A percentile compares a stretch with the other conserved stretches of the same genome.
phyloP scores from a whole-genome alignment of 2,888 invertebrate genomes.

The Bursaphelenchus okinawaensis region DNA sequence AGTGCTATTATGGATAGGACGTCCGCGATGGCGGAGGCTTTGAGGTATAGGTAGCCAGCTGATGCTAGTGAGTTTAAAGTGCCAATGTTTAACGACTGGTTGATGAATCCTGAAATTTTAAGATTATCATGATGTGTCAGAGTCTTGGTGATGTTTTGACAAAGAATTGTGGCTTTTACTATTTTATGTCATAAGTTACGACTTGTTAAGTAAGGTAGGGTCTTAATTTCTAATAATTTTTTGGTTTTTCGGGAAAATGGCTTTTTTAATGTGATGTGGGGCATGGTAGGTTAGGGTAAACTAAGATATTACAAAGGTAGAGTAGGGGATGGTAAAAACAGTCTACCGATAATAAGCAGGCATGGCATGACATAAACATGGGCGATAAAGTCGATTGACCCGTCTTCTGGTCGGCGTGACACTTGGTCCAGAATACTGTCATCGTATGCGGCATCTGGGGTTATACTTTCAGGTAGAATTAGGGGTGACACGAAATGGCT shows the following conservation, averaged over 20 bases:
- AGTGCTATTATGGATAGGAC: constrained; percentile 70
- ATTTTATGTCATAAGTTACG: neutral
- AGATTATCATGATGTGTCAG: no score
- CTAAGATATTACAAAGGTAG: no score
- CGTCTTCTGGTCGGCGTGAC: neutral
- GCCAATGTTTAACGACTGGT: constrained; percentile 57
- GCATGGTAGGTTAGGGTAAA: no score
- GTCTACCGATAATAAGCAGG: constrained; percentile 40
- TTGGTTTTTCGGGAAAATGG: no score
- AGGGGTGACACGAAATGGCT: neutral
- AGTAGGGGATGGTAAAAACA: neutral
- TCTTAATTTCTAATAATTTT: no score
- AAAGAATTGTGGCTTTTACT: neutral
- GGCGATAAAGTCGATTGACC: constrained; percentile 40
- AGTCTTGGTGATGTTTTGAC: neutral
- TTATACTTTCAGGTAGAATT: neutral
- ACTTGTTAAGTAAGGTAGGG: no score
- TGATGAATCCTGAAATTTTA: constrained; percentile 49
- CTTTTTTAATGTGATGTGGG: no score
- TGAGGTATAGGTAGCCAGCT: constrained; percentile 45
- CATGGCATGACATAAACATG: constrained; percentile 50
- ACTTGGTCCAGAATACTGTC: neutral
- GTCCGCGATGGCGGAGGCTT: constrained; percentile 72
- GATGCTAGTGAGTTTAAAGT: constrained; percentile 50
- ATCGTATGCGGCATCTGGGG: neutral